Evolutionary conservation across 2,113 vertebrate genomes (phyloP).

Genomic region (Albula goreensis): DNA sequence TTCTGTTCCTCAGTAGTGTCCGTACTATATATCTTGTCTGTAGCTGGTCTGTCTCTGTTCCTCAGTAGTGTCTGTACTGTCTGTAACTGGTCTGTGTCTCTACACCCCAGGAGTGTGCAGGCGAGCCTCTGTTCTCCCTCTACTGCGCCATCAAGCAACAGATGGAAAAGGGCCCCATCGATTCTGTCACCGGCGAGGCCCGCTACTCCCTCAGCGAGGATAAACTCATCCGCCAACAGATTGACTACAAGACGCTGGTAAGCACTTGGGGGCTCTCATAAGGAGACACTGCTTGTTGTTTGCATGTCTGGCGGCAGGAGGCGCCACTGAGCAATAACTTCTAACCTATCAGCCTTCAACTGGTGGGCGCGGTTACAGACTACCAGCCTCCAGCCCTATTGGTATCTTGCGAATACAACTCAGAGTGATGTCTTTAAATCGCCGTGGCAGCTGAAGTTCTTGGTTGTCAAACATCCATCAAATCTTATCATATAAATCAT

Average conservation of each 20-base stretch:
- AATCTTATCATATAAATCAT: neutral
- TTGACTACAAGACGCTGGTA: constrained; percentile 98
- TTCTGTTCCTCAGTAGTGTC: too few relatives aligned
- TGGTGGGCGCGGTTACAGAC: too few relatives aligned
- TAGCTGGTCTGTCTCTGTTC: too few relatives aligned
- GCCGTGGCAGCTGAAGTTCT: too few relatives aligned
- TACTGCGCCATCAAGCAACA: constrained; percentile 98
- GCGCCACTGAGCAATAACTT: constrained; percentile 27
- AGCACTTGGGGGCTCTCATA: constrained; percentile 42
- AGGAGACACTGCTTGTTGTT: constrained; percentile 16
- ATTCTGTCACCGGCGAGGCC: constrained; percentile 94
- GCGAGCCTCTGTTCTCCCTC: constrained; percentile 94
- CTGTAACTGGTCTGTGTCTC: too few relatives aligned
- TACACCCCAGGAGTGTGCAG: constrained; percentile 85
- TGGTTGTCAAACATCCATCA: neutral
- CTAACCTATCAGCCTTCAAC: too few relatives aligned
- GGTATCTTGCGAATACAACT: too few relatives aligned
- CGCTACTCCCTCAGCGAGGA: constrained; percentile 96
- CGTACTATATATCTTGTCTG: too few relatives aligned
- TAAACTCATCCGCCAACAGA: constrained; percentile 98
- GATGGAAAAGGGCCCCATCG: constrained; percentile 95
- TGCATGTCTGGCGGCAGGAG: constrained; percentile 19
- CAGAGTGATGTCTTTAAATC: too few relatives aligned
- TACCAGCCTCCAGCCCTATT: too few relatives aligned
- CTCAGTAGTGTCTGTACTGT: too few relatives aligned